Base-by-base conservation (phyloP, 2,888 invertebrate genomes). In the Didymodactylos carnosus region DNA sequence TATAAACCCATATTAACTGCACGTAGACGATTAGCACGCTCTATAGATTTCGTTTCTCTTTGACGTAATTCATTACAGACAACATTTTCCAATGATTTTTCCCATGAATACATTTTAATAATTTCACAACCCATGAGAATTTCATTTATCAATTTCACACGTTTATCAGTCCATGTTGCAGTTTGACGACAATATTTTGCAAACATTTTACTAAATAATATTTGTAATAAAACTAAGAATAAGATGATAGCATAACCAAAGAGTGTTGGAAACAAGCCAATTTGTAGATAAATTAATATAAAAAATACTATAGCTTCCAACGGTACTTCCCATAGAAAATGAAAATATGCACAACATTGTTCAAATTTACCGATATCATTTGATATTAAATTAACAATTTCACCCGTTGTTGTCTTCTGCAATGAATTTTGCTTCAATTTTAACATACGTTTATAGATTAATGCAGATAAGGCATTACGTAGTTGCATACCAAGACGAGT, bases 31-130 rank as follows among this genome's bases (percentile, higher is more conserved):
- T 77, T 77, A 0, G 89, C 88, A 10, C 88, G 88, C 74, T 70
- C 71, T 25, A 78, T 78, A 75, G 69, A 79, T 76, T 86, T 85
- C 70, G 70, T 43, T 39, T 77, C 89, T 78, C 87, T 88, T 84
- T 87, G 87, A 79, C 94, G 85, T 2, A 91, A 89, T n/a, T n/a
- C 89, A 72, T 87, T 82, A 13, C 88, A 87, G 4, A 94, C 89
- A n/a, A 92, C 87, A 77, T 88, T 87, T 76, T 90, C 89, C 80
- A 94, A 94, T 0, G 92, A 91, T 78, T 88, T 89, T 82, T 94
- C 94, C 87, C 94, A 94, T 5, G 92, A 91, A 81, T 94, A 94
- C 92, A 94, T 94, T 86, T 94, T 94, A 77, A 94, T 91, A 4
- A 94, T 91, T 85, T 92, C 89, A 84, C 97, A 92, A 71, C 93